phyloP scores from a whole-genome alignment of 1,140 invertebrate genomes.

The Conus betulinus region DNA sequence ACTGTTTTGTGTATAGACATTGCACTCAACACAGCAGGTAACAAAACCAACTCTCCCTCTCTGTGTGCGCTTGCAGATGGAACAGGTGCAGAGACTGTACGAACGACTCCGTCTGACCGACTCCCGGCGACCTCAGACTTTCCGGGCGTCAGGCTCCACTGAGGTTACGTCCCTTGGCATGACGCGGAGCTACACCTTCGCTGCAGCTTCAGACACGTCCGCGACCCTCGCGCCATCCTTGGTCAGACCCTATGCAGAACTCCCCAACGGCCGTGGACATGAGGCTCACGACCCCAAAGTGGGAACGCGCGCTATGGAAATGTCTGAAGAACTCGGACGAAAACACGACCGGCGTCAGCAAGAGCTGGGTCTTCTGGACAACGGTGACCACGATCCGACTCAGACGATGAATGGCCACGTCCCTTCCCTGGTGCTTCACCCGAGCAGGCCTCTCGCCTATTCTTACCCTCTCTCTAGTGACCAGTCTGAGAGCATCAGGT shows the following conservation, averaged over 20 bases:
- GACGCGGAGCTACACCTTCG: not conserved
- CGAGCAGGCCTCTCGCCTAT: not conserved
- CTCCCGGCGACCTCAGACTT: not conserved
- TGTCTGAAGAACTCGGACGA: not conserved
- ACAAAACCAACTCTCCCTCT: constrained; percentile 5
- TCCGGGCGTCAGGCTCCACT: not conserved
- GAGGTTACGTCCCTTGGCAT: not conserved
- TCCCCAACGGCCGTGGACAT: not conserved
- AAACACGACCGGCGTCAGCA: not conserved
- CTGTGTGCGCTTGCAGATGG: constrained; percentile 41
- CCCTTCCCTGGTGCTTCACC: not conserved
- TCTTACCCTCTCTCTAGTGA: not conserved
- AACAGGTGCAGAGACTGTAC: constrained; percentile 47
- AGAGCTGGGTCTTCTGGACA: not conserved
- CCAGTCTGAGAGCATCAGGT: not conserved
- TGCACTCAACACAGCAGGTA: no score
- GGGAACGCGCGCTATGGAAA: not conserved
- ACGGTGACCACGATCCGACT: not conserved
- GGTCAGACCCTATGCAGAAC: not conserved
- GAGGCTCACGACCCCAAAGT: not conserved
- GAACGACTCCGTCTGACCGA: constrained; percentile 37
- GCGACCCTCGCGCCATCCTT: not conserved
- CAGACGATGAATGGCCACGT: not conserved
- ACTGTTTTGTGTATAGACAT: no score
- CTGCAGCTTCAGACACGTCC: not conserved